Evolutionary conservation across 2,797 vertebrate species (phyloP).

Genomic region (Rhinoraja longicauda): DNA sequence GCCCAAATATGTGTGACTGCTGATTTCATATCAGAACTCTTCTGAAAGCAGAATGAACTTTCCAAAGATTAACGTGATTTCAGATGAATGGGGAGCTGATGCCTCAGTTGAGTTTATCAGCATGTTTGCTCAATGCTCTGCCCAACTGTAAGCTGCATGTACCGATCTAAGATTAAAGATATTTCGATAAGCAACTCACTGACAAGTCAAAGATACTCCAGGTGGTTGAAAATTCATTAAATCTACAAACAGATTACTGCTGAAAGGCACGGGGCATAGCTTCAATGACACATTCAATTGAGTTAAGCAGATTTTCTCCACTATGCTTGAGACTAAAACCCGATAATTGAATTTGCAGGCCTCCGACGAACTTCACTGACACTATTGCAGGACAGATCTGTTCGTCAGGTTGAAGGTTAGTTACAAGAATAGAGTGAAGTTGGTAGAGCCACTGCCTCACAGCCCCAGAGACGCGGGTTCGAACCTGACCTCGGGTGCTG

Average conservation of each 20-base stretch:
- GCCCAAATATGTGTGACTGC: neutral
- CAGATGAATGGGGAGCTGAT: neutral
- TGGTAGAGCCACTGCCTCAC: too few species aligned
- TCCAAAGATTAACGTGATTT: neutral
- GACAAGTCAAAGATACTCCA: neutral
- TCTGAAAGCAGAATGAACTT: neutral
- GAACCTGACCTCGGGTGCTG: too few species aligned
- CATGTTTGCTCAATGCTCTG: too few species aligned
- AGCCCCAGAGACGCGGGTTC: too few species aligned
- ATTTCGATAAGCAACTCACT: neutral
- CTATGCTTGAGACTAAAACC: neutral
- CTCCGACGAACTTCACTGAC: neutral
- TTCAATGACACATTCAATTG: neutral
- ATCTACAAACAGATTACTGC: slow-evolving; percentile 21
- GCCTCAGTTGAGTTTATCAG: neutral
- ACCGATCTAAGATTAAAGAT: slow-evolving; percentile 12
- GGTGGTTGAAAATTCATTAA: neutral
- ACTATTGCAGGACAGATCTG: neutral
- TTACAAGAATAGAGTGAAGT: neutral
- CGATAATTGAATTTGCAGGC: neutral
- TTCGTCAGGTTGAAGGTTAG: neutral
- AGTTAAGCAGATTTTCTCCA: neutral
- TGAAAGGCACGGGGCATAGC: neutral
- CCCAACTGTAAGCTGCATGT: neutral
- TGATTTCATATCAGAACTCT: neutral